Evolutionary conservation across 2,888 invertebrate species (phyloP).

Genomic region (Dolichomitus sp.): DNA sequence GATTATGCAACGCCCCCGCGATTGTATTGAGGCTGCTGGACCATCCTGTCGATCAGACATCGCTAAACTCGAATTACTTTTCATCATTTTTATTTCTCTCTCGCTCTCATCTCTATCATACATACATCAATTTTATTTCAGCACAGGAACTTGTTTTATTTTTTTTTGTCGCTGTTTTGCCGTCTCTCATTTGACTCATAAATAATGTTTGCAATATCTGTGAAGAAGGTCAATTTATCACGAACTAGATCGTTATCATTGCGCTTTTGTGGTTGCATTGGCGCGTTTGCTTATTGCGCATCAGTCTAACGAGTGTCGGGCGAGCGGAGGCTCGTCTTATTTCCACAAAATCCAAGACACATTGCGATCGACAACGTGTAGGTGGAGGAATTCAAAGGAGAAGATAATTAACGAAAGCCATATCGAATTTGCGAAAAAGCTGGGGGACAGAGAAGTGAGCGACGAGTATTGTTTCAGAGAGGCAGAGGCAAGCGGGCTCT

Average conservation of each 20-base stretch:
- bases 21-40: slow-evolving; percentile 58
- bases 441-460: slow-evolving; percentile 74
- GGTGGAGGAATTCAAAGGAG: neutral
- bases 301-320: slow-evolving; percentile 76
- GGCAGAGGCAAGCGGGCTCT: slow-evolving; percentile 89
- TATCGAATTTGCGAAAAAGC: slow-evolving; percentile 10
- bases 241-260: slow-evolving; percentile 52
- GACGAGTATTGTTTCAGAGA: slow-evolving; percentile 87
- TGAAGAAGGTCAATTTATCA: slow-evolving; percentile 21
- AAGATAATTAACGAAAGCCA: neutral
- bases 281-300: slow-evolving; percentile 69
- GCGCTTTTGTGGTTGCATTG: slow-evolving; percentile 73
- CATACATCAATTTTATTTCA: slow-evolving; percentile 51
- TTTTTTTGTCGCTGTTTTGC: slow-evolving; percentile 24
- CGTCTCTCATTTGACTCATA: neutral
- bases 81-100: slow-evolving; percentile 27
- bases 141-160: slow-evolving; percentile 9
- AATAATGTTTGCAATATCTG: neutral
- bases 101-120: slow-evolving; percentile 23
- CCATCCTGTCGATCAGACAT: slow-evolving; percentile 59
- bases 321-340: slow-evolving; percentile 36
- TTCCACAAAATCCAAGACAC: neutral
- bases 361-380: neutral
- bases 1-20: neutral
- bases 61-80: slow-evolving; percentile 20